A percentile compares a stretch with the other conserved stretches of the same genome.
Evolutionary conservation across 2,888 invertebrate genomes (phyloP).

Genomic region (Dorcus hopei): DNA sequence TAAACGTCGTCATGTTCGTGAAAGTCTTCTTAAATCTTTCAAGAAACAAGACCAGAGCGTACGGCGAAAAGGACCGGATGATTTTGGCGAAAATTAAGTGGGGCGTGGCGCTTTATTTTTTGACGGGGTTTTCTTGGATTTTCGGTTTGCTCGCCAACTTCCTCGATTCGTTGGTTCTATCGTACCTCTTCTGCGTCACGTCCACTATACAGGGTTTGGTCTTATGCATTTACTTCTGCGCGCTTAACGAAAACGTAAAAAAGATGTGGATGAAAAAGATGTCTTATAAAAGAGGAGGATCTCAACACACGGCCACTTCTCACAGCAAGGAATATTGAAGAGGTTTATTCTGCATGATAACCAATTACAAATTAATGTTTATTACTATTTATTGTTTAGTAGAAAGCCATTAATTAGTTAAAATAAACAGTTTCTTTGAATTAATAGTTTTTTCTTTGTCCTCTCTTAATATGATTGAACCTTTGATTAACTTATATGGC

Average conservation of each 20-base stretch:
- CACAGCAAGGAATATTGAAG: too few species aligned
- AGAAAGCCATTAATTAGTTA: too few species aligned
- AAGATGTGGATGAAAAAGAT: constrained; percentile 47
- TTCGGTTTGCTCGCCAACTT: constrained; percentile 53
- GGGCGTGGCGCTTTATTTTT: constrained; percentile 55
- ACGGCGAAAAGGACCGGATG: constrained; percentile 50
- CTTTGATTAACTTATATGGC: too few species aligned
- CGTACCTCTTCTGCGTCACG: constrained; percentile 53
- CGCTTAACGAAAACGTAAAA: constrained; percentile 55
- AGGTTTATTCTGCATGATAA: too few species aligned
- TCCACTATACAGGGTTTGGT: constrained; percentile 56
- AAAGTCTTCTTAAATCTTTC: constrained; percentile 52
- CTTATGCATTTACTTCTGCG: constrained; percentile 55
- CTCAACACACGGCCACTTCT: too few species aligned
- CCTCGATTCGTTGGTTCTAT: constrained; percentile 24
- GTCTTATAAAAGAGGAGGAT: too few species aligned
- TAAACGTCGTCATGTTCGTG: constrained; percentile 56
- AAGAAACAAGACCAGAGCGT: constrained; percentile 52
- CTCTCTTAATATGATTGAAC: too few species aligned
- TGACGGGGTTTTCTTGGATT: constrained; percentile 58
- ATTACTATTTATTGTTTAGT: too few species aligned
- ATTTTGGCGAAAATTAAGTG: constrained; percentile 55
- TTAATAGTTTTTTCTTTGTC: too few species aligned
- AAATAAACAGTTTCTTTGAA: too few species aligned
- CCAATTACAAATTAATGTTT: too few species aligned